phyloP scores from a whole-genome alignment of 2,113 vertebrate species.

The Phaetusa simplex region DNA sequence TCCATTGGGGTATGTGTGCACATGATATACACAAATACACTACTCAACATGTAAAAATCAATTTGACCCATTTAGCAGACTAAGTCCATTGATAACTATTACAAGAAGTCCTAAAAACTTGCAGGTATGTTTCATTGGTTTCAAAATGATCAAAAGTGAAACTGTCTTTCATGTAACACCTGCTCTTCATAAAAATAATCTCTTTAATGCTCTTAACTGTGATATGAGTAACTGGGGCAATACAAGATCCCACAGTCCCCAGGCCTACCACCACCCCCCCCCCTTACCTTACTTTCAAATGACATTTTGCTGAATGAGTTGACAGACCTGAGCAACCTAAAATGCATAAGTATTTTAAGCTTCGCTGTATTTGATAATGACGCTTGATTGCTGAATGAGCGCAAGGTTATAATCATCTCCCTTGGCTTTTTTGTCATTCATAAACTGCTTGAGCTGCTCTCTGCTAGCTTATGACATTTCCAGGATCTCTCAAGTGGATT shows the following conservation, averaged over 20 bases:
- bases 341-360: constrained; percentile 4
- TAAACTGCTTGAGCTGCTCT: constrained; percentile 34
- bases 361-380: constrained; percentile 26
- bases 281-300: neutral
- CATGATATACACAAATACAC: neutral
- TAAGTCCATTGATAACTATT: neutral
- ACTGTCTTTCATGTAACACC: neutral
- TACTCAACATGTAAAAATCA: neutral
- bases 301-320: neutral
- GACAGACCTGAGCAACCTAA: neutral
- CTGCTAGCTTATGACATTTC: constrained; percentile 26
- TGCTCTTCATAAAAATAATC: neutral
- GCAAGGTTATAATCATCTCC: constrained; percentile 45
- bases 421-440: constrained; percentile 38
- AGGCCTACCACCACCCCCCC: neutral
- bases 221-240: neutral
- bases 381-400: constrained; percentile 41
- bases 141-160: neutral
- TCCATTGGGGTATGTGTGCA: neutral
- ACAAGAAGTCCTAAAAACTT: neutral
- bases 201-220: neutral
- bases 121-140: neutral
- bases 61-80: neutral
- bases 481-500: constrained; percentile 18
- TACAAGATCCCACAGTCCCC: neutral